Base-by-base conservation (phyloP, 2,797 vertebrate species). In the Menidia menidia region DNA sequence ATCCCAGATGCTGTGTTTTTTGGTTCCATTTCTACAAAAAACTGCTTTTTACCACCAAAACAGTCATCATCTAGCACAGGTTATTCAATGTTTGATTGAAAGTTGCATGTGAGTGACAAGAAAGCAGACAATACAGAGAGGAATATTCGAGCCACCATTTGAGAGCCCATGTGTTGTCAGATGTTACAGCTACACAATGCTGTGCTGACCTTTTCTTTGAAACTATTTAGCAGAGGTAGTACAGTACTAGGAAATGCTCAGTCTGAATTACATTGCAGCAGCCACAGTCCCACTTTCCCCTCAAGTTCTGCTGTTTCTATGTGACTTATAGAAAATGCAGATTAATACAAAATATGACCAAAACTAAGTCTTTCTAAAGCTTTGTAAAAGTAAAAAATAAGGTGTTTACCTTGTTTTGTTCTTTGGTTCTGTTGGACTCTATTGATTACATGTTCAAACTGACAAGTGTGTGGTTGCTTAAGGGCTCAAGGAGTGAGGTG, bases 21-120 rank as follows among this genome's bases (percentile, higher is more conserved):
- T 44, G 39, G 63, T 77, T 71, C 60, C 60, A 66, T 61, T 41
- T 13, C 31, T 54, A 55, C 54, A 56, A 82, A 58, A 77, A 52
- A 50, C 16, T 43, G 56, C 54, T 64, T 80, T 69, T 69, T 54
- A 52, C 65, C 6, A 35, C 64, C 43, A 81, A 71, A 69, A 31
- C 18, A 53, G 47, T 54, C 64, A 73, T 82, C 84, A 68, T 45
- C 56, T 48, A 33, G 55, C 70, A 71, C n/a, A 54, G 53, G 43
- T 59, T 77, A 60, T 56, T 82, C 42, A 67, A 61, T 55, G 4
- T 78, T 8, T 64, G 31, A 31, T 64, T 25, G 30, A 45, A 77
- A 61, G 57, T 64, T 60, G 18, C 82, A 63, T 51, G 30, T 11
- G 4, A 54, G 48, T 66, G 75, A 71, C 1, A 61, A 43, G 19